A percentile compares a stretch with the other conserved stretches of the same genome.
Conservation (phyloP, 2,113 vertebrate species). For the Gavialis gangeticus region DNA sequence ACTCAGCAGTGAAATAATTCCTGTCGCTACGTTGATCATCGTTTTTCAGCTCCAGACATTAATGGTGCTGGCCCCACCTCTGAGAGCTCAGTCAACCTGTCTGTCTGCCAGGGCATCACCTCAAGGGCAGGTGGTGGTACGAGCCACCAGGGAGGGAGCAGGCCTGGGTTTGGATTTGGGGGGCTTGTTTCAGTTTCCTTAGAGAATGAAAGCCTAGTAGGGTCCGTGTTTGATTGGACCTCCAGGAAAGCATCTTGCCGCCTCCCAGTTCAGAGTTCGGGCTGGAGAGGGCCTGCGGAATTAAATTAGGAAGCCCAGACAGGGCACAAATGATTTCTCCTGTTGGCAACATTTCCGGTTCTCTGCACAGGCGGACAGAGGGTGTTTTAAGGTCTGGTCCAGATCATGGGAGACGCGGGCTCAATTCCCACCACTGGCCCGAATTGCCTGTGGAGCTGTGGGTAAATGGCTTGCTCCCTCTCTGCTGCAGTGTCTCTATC, state of each 20-base stretch:
- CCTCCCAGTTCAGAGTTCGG: background rate
- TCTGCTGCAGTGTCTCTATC: background rate
- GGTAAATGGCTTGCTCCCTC: background rate
- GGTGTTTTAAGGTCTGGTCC: background rate
- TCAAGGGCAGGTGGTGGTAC: background rate
- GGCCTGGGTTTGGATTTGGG: background rate
- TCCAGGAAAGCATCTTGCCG: background rate
- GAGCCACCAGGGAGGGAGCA: background rate
- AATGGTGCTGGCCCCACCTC: background rate
- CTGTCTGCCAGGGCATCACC: background rate
- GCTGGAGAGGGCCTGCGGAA: background rate
- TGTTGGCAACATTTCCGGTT: background rate
- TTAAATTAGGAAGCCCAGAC: background rate
- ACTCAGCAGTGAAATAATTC: background rate
- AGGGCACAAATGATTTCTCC: background rate
- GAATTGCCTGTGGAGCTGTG: accelerated
- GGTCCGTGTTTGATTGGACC: background rate
- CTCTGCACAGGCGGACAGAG: too few relatives aligned
- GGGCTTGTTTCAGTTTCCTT: background rate
- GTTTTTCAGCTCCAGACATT: background rate
- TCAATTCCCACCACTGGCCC: background rate
- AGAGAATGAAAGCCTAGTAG: background rate
- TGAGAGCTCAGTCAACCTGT: background rate
- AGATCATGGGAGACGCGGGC: background rate
- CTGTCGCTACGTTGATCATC: background rate